phyloP scores from a whole-genome alignment of 2,888 invertebrate genomes.

The Apotomis capreana region DNA sequence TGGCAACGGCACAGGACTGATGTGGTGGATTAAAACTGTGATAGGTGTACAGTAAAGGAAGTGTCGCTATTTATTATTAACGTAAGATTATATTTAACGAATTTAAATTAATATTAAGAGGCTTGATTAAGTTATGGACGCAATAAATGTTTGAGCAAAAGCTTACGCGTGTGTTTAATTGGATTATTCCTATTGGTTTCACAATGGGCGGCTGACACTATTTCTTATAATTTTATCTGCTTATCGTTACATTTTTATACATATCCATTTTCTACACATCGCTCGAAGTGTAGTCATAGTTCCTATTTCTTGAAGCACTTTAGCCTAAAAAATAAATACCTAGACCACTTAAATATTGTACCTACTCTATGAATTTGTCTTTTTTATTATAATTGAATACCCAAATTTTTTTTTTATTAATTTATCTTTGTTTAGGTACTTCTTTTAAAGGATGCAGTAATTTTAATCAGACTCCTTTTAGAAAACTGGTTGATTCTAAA shows the following conservation, averaged over 20 bases:
- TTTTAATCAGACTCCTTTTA: too few species aligned
- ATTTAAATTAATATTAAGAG: constrained; percentile 68
- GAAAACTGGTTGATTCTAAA: too few species aligned
- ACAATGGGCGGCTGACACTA: neutral
- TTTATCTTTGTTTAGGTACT: too few species aligned
- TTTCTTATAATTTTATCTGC: neutral
- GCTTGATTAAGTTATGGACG: constrained; percentile 72
- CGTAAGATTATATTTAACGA: constrained; percentile 73
- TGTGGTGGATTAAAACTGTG: constrained; percentile 63
- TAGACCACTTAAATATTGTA: too few species aligned
- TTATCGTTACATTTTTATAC: neutral
- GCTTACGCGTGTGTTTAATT: constrained; percentile 47
- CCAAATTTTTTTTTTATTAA: too few species aligned
- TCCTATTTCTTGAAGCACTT: too few species aligned
- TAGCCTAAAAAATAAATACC: too few species aligned
- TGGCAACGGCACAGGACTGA: constrained; percentile 33
- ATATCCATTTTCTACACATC: too few species aligned
- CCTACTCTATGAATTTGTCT: too few species aligned
- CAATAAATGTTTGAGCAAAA: constrained; percentile 68
- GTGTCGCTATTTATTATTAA: constrained; percentile 79
- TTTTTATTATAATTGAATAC: too few species aligned
- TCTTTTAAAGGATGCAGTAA: too few species aligned
- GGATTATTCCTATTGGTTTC: constrained; percentile 30
- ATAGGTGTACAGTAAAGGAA: constrained; percentile 71
- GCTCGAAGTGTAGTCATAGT: too few species aligned